phyloP scores from a whole-genome alignment of 2,113 vertebrate genomes.

The Sterrhoptilus dennistouni region DNA sequence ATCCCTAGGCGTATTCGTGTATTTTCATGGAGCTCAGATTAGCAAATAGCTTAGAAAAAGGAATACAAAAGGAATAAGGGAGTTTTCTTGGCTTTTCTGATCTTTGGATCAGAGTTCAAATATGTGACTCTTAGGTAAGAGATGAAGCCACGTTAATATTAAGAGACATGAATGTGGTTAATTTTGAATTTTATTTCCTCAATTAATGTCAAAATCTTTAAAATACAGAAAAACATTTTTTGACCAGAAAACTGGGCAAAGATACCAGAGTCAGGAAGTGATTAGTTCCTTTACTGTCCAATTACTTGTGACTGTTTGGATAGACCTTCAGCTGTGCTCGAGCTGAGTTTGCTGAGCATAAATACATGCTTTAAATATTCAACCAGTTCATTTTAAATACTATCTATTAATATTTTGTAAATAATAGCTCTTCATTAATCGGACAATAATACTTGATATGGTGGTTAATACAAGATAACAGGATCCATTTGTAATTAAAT shows the following conservation, averaged over 20 bases:
- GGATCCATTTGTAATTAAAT: conserved; percentile 60
- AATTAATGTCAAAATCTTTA: neutral
- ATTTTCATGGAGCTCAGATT: neutral
- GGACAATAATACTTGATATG: conserved; percentile 7
- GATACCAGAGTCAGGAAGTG: neutral
- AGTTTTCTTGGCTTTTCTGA: neutral
- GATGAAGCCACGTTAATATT: neutral
- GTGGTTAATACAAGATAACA: conserved; percentile 15
- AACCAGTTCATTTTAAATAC: neutral
- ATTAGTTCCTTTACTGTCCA: neutral
- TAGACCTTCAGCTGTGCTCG: neutral
- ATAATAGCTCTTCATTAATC: conserved; percentile 28
- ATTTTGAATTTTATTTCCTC: neutral
- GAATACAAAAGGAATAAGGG: neutral
- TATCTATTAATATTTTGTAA: neutral
- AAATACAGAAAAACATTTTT: neutral
- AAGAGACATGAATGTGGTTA: neutral
- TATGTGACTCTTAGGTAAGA: neutral
- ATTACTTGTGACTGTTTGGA: neutral
- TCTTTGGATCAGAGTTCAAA: neutral
- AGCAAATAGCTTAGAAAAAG: neutral
- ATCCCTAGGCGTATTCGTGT: rapidly evolving
- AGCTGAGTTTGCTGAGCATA: neutral
- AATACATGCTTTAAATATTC: neutral
- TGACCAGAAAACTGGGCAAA: neutral